Percentiles rank a stretch among this genome's conserved stretches.
Evolutionary conservation across 2,797 vertebrate genomes (phyloP).

Genomic region (Chiloscyllium punctatum): DNA sequence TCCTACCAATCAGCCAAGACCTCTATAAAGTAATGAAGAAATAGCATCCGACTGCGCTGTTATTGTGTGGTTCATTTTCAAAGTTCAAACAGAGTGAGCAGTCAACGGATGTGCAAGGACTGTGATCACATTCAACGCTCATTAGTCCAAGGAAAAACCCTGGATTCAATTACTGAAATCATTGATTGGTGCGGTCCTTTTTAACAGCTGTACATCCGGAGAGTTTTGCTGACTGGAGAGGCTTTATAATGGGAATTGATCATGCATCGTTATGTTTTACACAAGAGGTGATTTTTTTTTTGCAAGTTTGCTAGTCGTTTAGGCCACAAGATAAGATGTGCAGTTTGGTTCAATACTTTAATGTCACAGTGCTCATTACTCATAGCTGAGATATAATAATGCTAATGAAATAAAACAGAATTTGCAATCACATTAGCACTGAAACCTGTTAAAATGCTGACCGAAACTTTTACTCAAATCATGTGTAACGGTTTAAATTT

Average conservation of each 20-base stretch:
- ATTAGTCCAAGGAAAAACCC: conserved; percentile 7
- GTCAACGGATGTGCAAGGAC: not conserved
- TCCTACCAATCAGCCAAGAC: not conserved
- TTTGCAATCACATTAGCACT: not conserved
- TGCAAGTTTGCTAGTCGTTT: not conserved
- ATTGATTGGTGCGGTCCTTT: not conserved
- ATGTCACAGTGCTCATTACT: not conserved
- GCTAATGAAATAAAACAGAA: conserved; percentile 29
- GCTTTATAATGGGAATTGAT: conserved; percentile 31
- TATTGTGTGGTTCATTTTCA: not conserved
- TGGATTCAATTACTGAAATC: conserved; percentile 22
- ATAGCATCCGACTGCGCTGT: not conserved
- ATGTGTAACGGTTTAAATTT: not conserved
- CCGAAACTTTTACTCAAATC: not conserved
- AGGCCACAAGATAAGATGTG: not conserved
- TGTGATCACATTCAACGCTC: not conserved
- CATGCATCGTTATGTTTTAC: not conserved
- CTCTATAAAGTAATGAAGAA: not conserved
- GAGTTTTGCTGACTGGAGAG: conserved; percentile 29
- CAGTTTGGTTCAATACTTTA: not conserved
- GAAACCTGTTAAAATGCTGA: not conserved
- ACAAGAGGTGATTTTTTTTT: not conserved
- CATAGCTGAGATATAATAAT: not conserved
- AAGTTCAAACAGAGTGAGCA: not conserved
- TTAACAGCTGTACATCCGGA: conserved; percentile 9